Percentiles rank a stretch among this genome's conserved stretches.
These are phyloP conservation scores for Agrochola lychnidis DNA, from an alignment of 2,888 invertebrate genomes.

Conservation along the genomic window DNA sequence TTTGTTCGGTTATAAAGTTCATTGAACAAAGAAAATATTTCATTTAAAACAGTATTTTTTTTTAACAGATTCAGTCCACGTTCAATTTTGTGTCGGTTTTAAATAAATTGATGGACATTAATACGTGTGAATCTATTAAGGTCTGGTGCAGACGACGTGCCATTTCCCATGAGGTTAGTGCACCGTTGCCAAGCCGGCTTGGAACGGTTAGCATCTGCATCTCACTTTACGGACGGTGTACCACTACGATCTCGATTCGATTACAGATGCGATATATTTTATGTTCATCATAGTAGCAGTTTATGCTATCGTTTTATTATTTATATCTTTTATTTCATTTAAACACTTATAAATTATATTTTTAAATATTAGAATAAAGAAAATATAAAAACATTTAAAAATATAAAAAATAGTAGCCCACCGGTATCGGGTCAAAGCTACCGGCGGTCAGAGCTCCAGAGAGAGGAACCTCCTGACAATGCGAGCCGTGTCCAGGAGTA, in stretches of 20 bases:
- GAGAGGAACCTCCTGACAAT: too few relatives aligned
- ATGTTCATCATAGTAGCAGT: background rate
- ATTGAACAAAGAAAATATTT: slow-evolving; percentile 11
- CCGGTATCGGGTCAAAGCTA: too few relatives aligned
- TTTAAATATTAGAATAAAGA: too few relatives aligned
- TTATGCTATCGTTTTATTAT: background rate
- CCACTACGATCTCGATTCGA: background rate
- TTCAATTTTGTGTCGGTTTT: background rate
- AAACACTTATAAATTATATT: too few relatives aligned
- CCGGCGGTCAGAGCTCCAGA: too few relatives aligned
- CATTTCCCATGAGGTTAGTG: slow-evolving; percentile 7
- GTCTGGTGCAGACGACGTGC: slow-evolving; percentile 14
- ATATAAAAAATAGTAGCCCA: too few relatives aligned
- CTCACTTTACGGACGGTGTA: background rate
- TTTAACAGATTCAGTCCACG: background rate
- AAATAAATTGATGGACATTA: slow-evolving; percentile 8
- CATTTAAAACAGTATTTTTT: background rate
- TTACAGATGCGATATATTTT: background rate
- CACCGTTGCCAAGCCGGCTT: slow-evolving; percentile 22
- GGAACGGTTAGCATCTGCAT: slow-evolving; percentile 8
- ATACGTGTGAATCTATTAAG: slow-evolving; percentile 29
- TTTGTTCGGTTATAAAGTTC: slow-evolving; percentile 21
- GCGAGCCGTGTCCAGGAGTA: too few relatives aligned
- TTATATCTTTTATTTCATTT: too few relatives aligned
- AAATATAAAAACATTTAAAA: too few relatives aligned